Conservation (phyloP, 2,888 invertebrate species). For the Agriopis marginaria region DNA sequence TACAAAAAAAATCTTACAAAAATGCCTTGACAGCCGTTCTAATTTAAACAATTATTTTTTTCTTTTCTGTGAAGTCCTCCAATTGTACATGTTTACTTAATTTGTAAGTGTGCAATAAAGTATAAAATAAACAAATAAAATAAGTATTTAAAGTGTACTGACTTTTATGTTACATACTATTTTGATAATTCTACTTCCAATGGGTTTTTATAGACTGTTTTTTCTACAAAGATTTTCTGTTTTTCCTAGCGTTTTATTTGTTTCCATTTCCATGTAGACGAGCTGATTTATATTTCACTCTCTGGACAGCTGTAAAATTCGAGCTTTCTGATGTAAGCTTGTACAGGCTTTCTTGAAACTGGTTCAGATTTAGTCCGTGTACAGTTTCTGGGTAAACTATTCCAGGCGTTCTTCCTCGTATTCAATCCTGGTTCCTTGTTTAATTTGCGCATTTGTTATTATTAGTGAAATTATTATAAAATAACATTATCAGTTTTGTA, state of each 20-base stretch:
- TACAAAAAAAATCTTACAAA: too few species aligned
- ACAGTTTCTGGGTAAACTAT: conserved; percentile 9
- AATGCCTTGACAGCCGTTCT: too few species aligned
- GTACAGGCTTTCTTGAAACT: conserved; percentile 6
- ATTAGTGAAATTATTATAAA: not conserved
- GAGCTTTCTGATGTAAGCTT: not conserved
- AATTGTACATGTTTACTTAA: too few species aligned
- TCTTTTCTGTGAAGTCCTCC: too few species aligned
- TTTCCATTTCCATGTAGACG: conserved; percentile 16
- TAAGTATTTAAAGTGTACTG: not conserved
- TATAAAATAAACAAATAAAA: too few species aligned
- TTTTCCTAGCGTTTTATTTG: conserved; percentile 9
- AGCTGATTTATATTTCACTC: conserved; percentile 18
- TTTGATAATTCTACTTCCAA: not conserved
- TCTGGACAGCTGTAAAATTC: conserved; percentile 9
- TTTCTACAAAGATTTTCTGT: conserved; percentile 8
- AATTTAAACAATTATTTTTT: too few species aligned
- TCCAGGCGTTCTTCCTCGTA: not conserved
- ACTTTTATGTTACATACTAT: too few species aligned
- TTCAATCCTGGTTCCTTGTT: not conserved
- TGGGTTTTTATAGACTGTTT: conserved; percentile 2
- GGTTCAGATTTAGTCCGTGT: not conserved
- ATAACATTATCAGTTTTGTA: too few species aligned
- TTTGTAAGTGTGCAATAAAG: too few species aligned
- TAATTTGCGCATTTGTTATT: not conserved